Percentiles rank a stretch among this genome's conserved stretches.
These are phyloP conservation scores for Ciconia nigra DNA, from an alignment of 2,797 vertebrate species.

Conservation along the genomic window DNA sequence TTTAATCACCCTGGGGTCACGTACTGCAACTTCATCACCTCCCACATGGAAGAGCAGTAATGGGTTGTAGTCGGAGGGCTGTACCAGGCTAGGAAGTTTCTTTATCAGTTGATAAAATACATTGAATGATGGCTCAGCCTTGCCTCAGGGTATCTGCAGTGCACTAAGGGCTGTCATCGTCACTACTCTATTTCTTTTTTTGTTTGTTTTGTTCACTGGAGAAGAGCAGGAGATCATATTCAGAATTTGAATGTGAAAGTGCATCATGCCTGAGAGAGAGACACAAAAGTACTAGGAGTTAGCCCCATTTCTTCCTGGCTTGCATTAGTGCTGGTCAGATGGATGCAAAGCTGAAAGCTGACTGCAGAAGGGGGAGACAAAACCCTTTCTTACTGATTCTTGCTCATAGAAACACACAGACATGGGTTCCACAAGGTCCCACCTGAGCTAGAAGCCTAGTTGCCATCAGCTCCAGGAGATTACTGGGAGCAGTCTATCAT, in stretches of 20 bases:
- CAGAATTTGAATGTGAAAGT: background rate
- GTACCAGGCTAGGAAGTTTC: no score
- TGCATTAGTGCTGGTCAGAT: no score
- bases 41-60: no score
- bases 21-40: no score
- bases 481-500: background rate
- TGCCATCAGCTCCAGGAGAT: background rate
- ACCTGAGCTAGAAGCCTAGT: background rate
- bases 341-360: background rate
- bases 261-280: background rate
- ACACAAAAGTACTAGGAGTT: background rate
- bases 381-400: background rate
- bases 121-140: background rate
- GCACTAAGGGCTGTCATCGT: background rate
- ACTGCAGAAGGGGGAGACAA: background rate
- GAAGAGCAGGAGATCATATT: background rate
- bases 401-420: background rate
- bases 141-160: background rate
- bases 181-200: background rate
- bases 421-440: background rate
- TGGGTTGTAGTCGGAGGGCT: no score
- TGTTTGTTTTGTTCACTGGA: background rate
- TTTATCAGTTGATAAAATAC: background rate
- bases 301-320: background rate
- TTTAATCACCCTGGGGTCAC: no score